Evolutionary conservation across 2,113 vertebrate genomes (phyloP).

Genomic region (Spea bombifrons): DNA sequence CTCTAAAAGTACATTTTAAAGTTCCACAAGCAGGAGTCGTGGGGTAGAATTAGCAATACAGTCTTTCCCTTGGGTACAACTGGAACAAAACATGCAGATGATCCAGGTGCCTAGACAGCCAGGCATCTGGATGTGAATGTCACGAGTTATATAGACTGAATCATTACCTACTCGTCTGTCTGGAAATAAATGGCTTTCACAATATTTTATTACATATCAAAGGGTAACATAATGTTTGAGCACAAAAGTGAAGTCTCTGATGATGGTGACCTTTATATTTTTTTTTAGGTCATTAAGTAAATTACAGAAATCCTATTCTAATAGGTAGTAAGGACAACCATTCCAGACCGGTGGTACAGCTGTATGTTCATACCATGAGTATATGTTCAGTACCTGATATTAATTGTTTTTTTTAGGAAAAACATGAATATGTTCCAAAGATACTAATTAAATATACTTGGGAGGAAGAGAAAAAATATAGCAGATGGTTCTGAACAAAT

Average conservation of each 20-base stretch:
- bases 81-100: constrained; percentile 28
- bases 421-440: constrained; percentile 16
- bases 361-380: neutral
- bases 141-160: constrained; percentile 33
- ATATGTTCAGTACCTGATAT: constrained; percentile 1
- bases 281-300: no score
- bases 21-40: neutral
- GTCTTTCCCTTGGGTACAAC: constrained; percentile 21
- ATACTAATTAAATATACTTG: constrained; percentile 12
- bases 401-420: constrained; percentile 23
- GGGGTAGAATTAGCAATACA: constrained; percentile 8
- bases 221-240: neutral
- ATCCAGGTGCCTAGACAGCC: constrained; percentile 21
- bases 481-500: constrained; percentile 40
- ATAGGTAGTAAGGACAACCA: no score
- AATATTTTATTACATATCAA: constrained; percentile 11
- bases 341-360: neutral
- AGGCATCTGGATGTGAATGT: constrained; percentile 32
- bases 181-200: constrained; percentile 2
- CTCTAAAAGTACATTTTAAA: neutral
- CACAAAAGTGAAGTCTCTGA: no score
- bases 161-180: constrained; percentile 31
- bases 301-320: no score
- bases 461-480: constrained; percentile 4
- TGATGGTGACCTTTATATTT: no score